phyloP scores from a whole-genome alignment of 2,113 vertebrate genomes.

The Aegotheles bennettii region DNA sequence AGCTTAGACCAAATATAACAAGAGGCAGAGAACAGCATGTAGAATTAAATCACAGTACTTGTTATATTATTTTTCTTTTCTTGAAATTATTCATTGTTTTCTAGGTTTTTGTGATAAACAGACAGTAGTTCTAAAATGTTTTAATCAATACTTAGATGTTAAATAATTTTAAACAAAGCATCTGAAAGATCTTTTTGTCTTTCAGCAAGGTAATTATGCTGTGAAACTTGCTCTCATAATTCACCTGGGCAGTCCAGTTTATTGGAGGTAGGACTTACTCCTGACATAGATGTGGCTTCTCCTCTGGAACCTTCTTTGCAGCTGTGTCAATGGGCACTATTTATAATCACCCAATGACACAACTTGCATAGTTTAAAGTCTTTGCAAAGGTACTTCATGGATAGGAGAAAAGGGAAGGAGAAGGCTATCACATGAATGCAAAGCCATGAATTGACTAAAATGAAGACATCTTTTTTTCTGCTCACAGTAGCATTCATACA shows the following conservation, averaged over 20 bases:
- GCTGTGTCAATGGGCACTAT: rapidly evolving
- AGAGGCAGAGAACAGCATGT: background rate
- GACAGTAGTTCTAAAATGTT: background rate
- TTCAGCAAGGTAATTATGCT: background rate
- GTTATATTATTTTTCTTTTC: background rate
- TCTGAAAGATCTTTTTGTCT: background rate
- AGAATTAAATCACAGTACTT: background rate
- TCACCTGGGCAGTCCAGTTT: background rate
- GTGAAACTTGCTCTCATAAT: background rate
- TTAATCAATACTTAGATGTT: background rate
- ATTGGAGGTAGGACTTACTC: background rate
- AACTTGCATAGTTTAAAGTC: background rate
- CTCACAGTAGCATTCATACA: background rate
- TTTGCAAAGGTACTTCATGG: background rate
- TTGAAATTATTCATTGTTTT: background rate
- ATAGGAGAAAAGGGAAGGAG: background rate
- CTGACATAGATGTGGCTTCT: background rate
- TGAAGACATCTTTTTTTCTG: background rate
- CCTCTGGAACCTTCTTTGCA: background rate
- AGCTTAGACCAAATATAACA: slow-evolving; percentile 13
- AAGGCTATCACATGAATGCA: background rate
- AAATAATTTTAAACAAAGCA: background rate
- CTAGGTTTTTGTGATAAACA: background rate
- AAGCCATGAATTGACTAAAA: background rate
- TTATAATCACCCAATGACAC: background rate